phyloP scores from a whole-genome alignment of 2,888 invertebrate species.

The Torymus tubicola region DNA sequence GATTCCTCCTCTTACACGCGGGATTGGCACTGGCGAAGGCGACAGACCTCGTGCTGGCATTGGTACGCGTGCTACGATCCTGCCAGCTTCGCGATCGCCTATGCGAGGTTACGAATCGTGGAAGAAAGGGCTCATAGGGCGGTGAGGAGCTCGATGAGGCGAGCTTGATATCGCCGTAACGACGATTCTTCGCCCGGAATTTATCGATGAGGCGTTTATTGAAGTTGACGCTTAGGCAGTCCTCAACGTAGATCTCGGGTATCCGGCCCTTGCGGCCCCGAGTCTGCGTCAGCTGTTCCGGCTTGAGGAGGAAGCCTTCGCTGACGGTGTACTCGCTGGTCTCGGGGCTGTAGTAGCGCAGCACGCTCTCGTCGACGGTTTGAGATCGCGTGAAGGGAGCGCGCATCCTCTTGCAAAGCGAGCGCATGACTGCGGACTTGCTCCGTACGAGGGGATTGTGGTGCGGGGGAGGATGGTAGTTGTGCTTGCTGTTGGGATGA shows the following conservation, averaged over 20 bases:
- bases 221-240: slow-evolving; percentile 70
- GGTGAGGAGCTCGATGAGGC: slow-evolving; percentile 50
- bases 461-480: slow-evolving; percentile 62
- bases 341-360: slow-evolving; percentile 67
- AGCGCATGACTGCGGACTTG: slow-evolving; percentile 77
- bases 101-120: slow-evolving; percentile 34
- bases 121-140: slow-evolving; percentile 26
- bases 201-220: slow-evolving; percentile 69
- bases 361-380: slow-evolving; percentile 74
- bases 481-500: slow-evolving; percentile 54
- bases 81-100: slow-evolving; percentile 66
- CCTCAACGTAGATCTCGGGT: slow-evolving; percentile 72
- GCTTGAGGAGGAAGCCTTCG: slow-evolving; percentile 69
- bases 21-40: not conserved
- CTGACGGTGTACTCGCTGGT: slow-evolving; percentile 72
- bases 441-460: slow-evolving; percentile 75
- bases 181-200: slow-evolving; percentile 65
- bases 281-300: slow-evolving; percentile 18
- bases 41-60: not conserved
- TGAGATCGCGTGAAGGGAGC: slow-evolving; percentile 75
- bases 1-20: not conserved
- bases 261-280: slow-evolving; percentile 64
- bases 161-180: slow-evolving; percentile 59
- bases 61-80: slow-evolving; percentile 59
- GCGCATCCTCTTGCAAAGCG: slow-evolving; percentile 75